Evolutionary conservation across 1,140 invertebrate genomes (phyloP).

Genomic region (Drosophila ambigua): DNA sequence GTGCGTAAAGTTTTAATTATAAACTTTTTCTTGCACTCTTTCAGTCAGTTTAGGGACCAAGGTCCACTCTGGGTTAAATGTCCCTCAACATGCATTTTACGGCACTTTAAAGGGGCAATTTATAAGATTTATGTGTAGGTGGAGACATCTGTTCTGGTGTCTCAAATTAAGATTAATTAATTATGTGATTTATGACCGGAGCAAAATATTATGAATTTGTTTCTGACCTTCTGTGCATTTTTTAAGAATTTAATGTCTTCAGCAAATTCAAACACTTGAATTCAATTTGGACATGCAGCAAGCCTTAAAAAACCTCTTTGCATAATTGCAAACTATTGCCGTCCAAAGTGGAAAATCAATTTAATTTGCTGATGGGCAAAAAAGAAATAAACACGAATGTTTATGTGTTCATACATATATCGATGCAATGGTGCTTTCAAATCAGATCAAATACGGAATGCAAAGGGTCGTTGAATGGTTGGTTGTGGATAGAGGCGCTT

Average conservation of each 20-base stretch:
- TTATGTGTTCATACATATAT: constrained; percentile 27
- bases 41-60: constrained; percentile 2
- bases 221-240: constrained; percentile 6
- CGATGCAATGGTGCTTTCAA: constrained; percentile 24
- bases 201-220: constrained; percentile 7
- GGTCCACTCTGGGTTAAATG: constrained; percentile 9
- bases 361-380: constrained; percentile 57
- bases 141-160: constrained; percentile 37
- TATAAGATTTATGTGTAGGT: constrained; percentile 49
- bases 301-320: constrained; percentile 53
- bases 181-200: constrained; percentile 44
- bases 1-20: constrained; percentile 81
- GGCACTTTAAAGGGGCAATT: constrained; percentile 61
- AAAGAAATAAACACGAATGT: constrained; percentile 30
- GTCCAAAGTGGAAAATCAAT: constrained; percentile 56
- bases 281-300: constrained; percentile 11
- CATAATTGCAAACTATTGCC: constrained; percentile 56
- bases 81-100: constrained; percentile 42
- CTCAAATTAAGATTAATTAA: constrained; percentile 61
- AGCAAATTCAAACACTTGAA: constrained; percentile 33
- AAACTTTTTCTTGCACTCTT: constrained; percentile 66
- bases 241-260: constrained; percentile 30
- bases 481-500: constrained; percentile 3
- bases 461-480: constrained; percentile 22
- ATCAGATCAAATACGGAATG: constrained; percentile 42